phyloP scores from a whole-genome alignment of 2,888 invertebrate species.

The Phaonia tiefii region DNA sequence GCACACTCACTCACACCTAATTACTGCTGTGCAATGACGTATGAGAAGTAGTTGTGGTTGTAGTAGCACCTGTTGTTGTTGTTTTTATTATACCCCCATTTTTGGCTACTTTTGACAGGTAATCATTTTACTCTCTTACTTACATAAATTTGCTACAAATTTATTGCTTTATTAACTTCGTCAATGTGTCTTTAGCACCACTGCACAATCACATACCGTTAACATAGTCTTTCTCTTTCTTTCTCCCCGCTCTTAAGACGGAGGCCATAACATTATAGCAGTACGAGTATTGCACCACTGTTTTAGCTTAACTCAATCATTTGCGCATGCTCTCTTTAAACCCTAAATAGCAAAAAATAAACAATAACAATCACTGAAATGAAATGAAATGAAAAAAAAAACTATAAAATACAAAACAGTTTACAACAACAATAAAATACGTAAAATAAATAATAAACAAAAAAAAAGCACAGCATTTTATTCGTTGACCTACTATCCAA shows the following conservation, averaged over 20 bases:
- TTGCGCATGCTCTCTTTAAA: slow-evolving; percentile 61
- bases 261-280: no score
- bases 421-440: not conserved
- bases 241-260: not conserved
- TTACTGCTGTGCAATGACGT: not conserved
- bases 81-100: no score
- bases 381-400: slow-evolving; percentile 6
- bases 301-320: slow-evolving; percentile 34
- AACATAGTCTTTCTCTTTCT: slow-evolving; percentile 32
- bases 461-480: slow-evolving; percentile 45
- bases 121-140: slow-evolving; percentile 25
- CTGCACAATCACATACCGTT: no score
- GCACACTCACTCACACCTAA: not conserved
- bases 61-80: no score
- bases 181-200: slow-evolving; percentile 10
- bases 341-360: slow-evolving; percentile 57
- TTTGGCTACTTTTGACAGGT: slow-evolving; percentile 10
- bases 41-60: no score
- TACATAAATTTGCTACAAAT: slow-evolving; percentile 34
- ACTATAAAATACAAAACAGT: slow-evolving; percentile 14
- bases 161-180: slow-evolving; percentile 40
- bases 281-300: slow-evolving; percentile 29
- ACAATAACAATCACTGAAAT: slow-evolving; percentile 16
- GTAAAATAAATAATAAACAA: slow-evolving; percentile 24
- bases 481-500: slow-evolving; percentile 72